These are phyloP conservation scores for Agelaius tricolor DNA, from an alignment of 2,113 vertebrate species.

Conservation along the genomic window DNA sequence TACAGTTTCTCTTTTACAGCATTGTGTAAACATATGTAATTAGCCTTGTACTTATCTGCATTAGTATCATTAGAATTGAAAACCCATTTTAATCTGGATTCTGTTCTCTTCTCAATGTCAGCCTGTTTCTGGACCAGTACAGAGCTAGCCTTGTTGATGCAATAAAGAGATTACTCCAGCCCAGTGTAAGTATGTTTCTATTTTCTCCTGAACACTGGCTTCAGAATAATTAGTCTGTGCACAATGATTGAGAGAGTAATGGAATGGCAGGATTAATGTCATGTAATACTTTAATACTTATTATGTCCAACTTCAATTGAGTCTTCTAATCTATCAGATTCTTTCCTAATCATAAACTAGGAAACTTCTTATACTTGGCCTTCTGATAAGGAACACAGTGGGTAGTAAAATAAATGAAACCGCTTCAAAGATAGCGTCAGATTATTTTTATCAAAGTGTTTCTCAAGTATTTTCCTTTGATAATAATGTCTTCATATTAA, in stretches of 20 bases:
- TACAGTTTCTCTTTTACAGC: conserved; percentile 60
- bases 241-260: conserved; percentile 90
- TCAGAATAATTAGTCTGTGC: conserved; percentile 92
- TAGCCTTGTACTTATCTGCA: conserved; percentile 74
- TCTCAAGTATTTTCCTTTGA: conserved; percentile 83
- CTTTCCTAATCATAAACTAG: conserved; percentile 91
- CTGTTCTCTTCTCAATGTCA: conserved; percentile 82
- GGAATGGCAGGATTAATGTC: conserved; percentile 98
- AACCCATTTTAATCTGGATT: conserved; percentile 81
- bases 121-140: conserved; percentile 98
- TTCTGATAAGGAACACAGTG: conserved; percentile 89
- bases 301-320: conserved; percentile 97
- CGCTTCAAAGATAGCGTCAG: conserved; percentile 90
- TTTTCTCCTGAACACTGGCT: conserved; percentile 82
- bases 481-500: conserved; percentile 85
- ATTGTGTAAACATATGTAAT: conserved; percentile 70
- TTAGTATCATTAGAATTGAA: conserved; percentile 77
- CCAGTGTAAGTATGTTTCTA: conserved; percentile 92
- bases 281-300: conserved; percentile 99
- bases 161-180: conserved; percentile 96
- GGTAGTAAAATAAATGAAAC: conserved; percentile 92
- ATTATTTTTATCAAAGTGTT: conserved; percentile 90
- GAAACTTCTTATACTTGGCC: conserved; percentile 94
- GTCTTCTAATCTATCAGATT: conserved; percentile 91
- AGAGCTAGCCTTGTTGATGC: conserved; percentile 96